A percentile compares a stretch with the other conserved stretches of the same genome.
These are phyloP conservation scores for Oxyruncus cristatus DNA, from an alignment of 2,113 vertebrate species.

Conservation along the genomic window DNA sequence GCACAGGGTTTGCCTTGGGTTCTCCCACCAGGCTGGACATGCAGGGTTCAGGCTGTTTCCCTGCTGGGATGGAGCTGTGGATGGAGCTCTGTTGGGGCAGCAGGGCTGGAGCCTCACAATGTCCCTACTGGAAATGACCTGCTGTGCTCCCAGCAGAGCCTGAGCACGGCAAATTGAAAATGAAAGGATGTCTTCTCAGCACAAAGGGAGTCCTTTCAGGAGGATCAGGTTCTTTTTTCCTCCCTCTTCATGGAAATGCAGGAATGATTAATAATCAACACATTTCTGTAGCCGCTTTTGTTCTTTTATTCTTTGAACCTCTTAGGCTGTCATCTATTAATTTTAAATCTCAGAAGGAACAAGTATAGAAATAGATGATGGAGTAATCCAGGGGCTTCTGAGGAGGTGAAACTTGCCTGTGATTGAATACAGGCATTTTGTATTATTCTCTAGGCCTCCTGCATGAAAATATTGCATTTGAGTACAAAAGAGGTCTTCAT, in stretches of 20 bases:
- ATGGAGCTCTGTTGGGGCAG: background rate
- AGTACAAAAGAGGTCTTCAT: background rate
- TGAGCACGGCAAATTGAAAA: background rate
- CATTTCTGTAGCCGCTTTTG: conserved; percentile 27
- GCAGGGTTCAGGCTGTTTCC: background rate
- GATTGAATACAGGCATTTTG: background rate
- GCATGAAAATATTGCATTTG: background rate
- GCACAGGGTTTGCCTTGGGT: fast-evolving
- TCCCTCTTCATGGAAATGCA: background rate
- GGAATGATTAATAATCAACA: conserved; percentile 49
- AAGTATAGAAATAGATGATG: conserved; percentile 8
- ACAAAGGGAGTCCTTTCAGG: background rate
- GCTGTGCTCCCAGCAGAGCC: background rate
- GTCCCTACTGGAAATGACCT: fast-evolving
- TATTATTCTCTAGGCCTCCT: background rate
- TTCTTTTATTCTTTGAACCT: conserved; percentile 31
- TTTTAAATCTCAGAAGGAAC: background rate
- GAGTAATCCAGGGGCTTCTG: background rate
- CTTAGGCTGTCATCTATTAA: conserved; percentile 37
- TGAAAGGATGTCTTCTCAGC: background rate
- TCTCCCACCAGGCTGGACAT: fast-evolving
- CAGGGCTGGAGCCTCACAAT: background rate
- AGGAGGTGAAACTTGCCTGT: background rate
- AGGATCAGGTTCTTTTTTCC: background rate
- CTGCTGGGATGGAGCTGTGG: background rate